Evolutionary conservation across 2,797 vertebrate genomes (phyloP), one percentile per base, ranked within the genome.

Genomic region (Morelia viridis): DNA sequence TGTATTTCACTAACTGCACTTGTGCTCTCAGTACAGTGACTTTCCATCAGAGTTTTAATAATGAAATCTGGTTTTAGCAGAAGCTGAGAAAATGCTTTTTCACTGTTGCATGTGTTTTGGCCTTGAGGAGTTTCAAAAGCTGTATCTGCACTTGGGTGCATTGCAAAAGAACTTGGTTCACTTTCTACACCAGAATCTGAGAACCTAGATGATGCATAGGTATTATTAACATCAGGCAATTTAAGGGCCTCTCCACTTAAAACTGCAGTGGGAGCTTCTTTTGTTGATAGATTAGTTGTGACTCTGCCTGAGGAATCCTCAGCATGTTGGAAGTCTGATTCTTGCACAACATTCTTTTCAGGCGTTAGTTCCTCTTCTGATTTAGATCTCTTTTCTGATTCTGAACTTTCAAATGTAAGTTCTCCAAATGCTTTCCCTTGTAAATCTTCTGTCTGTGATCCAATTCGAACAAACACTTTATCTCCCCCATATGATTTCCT

Each of bases 181-280:
- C 99, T 99, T 96, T 99, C 99, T 87, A 99, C 98, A 95, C 99
- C 99, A 0, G 99, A 99, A 97, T 99, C 99, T n/a, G 99, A 99
- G 95, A 99, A 98, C 87, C 98, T 98, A 89, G 99, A 99, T 17
- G 99, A 99, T 92, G 98, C 98, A 93, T 94, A 98, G 0, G 97
- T 98, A 68, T 97, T 89, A 13, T 91, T 97, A 93, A 95, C 94
- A 83, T 98, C 98, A 85, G 97, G 97, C 89, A 98, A 96, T 94
- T 98, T 98, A 97, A 97, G 96, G 91, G 96, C 93, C 85, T 99
- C 98, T 93, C 97, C 97, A 95, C 98, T 96, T 91, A 96, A 90
- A 94, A 93, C 80, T 41, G 26, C 24, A 94, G 96, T 83, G 83
- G 97, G 97, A 93, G 91, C 95, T 93, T 97, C 97, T 96, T 95